Conservation (phyloP, 1,140 invertebrate genomes). For the Gonatopus flavifemur region DNA sequence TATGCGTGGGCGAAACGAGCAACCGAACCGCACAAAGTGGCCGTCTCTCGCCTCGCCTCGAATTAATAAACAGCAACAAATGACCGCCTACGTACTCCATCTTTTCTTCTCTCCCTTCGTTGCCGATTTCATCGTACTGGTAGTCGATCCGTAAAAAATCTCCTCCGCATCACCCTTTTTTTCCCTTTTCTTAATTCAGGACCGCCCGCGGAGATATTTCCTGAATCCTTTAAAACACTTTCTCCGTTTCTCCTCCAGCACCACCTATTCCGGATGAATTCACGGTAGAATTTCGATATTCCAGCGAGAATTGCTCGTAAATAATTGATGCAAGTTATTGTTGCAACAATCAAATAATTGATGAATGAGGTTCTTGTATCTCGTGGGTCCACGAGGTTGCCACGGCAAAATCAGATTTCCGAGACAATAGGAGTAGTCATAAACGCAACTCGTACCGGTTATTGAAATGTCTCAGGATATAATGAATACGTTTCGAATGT, state of each 20-base stretch:
- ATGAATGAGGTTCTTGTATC: too few relatives aligned
- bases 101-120: constrained; percentile 43
- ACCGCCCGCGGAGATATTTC: constrained; percentile 28
- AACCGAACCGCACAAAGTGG: constrained; percentile 46
- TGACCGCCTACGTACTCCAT: constrained; percentile 50
- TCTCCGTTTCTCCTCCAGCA: neutral
- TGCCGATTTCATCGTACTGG: constrained; percentile 47
- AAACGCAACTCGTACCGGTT: too few relatives aligned
- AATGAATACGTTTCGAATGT: too few relatives aligned
- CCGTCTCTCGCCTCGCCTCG: constrained; percentile 51
- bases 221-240: neutral
- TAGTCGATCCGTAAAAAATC: constrained; percentile 43
- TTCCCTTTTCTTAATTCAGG: constrained; percentile 10
- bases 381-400: too few relatives aligned
- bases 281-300: too few relatives aligned
- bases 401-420: too few relatives aligned
- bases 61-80: constrained; percentile 58
- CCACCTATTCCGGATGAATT: neutral
- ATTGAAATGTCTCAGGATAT: too few relatives aligned
- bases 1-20: constrained; percentile 50
- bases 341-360: too few relatives aligned
- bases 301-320: too few relatives aligned
- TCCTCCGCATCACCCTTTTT: neutral
- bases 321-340: too few relatives aligned
- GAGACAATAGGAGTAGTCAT: too few relatives aligned